Evolutionary conservation across 1,140 invertebrate genomes (phyloP), one percentile per base, ranked within the genome.

Genomic region (Asobara japonica): DNA sequence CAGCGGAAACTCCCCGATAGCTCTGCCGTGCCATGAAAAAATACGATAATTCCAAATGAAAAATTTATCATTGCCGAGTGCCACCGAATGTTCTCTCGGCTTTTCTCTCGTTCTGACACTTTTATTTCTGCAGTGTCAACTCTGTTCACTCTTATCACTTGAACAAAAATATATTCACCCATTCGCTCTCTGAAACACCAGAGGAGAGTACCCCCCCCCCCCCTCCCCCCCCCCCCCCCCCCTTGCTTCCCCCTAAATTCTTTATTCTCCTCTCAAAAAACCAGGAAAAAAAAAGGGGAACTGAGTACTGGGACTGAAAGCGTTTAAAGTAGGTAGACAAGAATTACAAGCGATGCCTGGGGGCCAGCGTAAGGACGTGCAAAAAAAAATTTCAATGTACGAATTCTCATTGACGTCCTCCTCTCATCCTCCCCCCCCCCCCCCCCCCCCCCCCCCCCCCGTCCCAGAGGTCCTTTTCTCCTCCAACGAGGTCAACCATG

Each of bases 51-150:
- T 56, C 8, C 51, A 27, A 56, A 56, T 56, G 51, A 56, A 56
- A 56, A 56, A 56, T 56, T 56, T 56, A 56, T 56, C 51, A 22
- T 56, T 56, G n/a, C 13, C 41, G 18, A 45, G 18, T 45, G 41
- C 41, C 51, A 56, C 51, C 25, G 51, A 45, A 56, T 56, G 8
- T 6, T 10, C 20, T 18, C 18, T 56, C 22, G 13, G 11, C 18
- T 18, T 56, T 56, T 18, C 18, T 18, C 25, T 18, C 18, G 8
- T 18, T 22, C 13, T 25, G 22, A 56, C 51, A 56, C 22, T 56
- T 56, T 56, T 56, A 56, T 56, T 56, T 56, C 51, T 56, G 51
- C 51, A 56, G n/a, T 56, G 51, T 56, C 51, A 56, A 56, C 51
- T 56, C 20, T 56, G 22, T 56, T 56, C 25, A 56, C 18, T 56